These are phyloP conservation scores for Himalopsyche kuldschensis DNA, from an alignment of 2,888 invertebrate species.

Conservation along the genomic window DNA sequence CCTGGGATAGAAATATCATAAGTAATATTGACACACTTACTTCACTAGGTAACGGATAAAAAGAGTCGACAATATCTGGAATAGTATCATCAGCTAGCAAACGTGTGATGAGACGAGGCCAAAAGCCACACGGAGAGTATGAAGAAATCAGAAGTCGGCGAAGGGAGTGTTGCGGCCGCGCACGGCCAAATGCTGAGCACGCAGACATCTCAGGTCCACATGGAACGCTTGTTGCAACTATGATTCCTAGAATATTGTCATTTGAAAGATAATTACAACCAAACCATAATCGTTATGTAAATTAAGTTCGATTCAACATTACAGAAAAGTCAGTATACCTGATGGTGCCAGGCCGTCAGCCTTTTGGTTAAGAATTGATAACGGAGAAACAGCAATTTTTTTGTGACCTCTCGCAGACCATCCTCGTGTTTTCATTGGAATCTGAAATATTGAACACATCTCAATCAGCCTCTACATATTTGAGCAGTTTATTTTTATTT, in stretches of 20 bases:
- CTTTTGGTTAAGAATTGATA: conserved; percentile 49
- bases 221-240: conserved; percentile 32
- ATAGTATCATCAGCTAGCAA: conserved; percentile 87
- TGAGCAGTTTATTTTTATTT: too few relatives aligned
- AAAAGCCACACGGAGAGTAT: conserved; percentile 97
- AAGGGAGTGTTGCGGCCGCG: conserved; percentile 54
- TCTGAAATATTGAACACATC: conserved; percentile 17
- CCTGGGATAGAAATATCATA: not conserved
- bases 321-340: conserved; percentile 10
- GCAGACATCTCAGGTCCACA: conserved; percentile 46
- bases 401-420: conserved; percentile 65
- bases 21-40: conserved; percentile 45
- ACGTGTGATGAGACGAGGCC: conserved; percentile 92
- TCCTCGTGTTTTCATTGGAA: conserved; percentile 66
- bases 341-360: conserved; percentile 40
- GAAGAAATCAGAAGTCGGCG: conserved; percentile 87
- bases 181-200: conserved; percentile 28
- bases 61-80: conserved; percentile 73
- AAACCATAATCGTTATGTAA: too few relatives aligned
- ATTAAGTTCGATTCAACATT: not conserved
- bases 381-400: conserved; percentile 58
- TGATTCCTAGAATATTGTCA: conserved; percentile 13
- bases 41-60: conserved; percentile 74
- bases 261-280: not conserved
- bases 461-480: too few relatives aligned